phyloP scores from a whole-genome alignment of 2,888 invertebrate genomes.

The Anthoptus insignis region DNA sequence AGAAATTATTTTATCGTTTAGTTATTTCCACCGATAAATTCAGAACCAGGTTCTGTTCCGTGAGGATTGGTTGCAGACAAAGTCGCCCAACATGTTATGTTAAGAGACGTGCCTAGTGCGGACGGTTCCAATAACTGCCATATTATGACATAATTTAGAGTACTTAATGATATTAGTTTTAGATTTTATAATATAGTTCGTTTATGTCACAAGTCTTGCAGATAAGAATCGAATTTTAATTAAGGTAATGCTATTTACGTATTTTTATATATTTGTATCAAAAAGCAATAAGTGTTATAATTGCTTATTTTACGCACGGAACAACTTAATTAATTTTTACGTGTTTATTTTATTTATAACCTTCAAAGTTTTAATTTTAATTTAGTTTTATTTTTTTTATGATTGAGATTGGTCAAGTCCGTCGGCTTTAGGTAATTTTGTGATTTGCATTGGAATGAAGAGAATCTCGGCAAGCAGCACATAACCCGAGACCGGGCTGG shows the following conservation, averaged over 20 bases:
- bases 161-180: conserved; percentile 77
- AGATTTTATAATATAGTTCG: conserved; percentile 76
- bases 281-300: conserved; percentile 2
- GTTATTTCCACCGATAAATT: conserved; percentile 82
- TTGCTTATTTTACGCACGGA: conserved; percentile 15
- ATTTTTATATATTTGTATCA: conserved; percentile 58
- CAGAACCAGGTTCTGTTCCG: conserved; percentile 77
- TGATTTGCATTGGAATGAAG: no score
- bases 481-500: no score
- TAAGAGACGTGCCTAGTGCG: conserved; percentile 76
- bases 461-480: no score
- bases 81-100: conserved; percentile 64
- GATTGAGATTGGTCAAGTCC: background rate
- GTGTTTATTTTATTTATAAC: conserved; percentile 17
- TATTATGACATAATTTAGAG: conserved; percentile 85
- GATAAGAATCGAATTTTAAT: conserved; percentile 78
- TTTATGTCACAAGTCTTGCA: conserved; percentile 78
- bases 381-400: background rate
- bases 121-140: conserved; percentile 86
- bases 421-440: no score
- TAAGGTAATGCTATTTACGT: conserved; percentile 69
- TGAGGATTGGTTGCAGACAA: conserved; percentile 65
- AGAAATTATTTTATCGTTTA: conserved; percentile 48
- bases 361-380: conserved; percentile 17
- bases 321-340: conserved; percentile 10